phyloP scores from a whole-genome alignment of 2,888 invertebrate genomes.

The Mythimna ferrago region DNA sequence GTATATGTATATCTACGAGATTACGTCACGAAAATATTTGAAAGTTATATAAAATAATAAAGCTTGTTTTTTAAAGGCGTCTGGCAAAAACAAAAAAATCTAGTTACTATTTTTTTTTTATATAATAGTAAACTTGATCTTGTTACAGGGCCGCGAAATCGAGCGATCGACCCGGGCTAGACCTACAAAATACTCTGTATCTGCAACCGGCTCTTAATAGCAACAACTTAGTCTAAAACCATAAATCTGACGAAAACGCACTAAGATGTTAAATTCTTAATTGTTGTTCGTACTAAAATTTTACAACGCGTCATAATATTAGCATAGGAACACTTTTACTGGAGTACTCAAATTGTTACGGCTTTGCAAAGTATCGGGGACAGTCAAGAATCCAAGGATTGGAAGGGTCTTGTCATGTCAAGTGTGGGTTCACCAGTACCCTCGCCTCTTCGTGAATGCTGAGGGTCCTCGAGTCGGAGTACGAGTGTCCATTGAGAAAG shows the following conservation, averaged over 20 bases:
- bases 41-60: too few species aligned
- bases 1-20: too few species aligned
- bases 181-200: too few species aligned
- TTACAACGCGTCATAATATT: conserved; percentile 49
- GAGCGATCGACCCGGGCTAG: too few species aligned
- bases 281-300: conserved; percentile 37
- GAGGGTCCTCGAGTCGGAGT: conserved; percentile 61
- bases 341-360: conserved; percentile 41
- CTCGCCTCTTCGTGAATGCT: conserved; percentile 22
- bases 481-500: conserved; percentile 66
- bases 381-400: conserved; percentile 54
- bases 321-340: conserved; percentile 44
- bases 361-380: conserved; percentile 51
- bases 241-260: conserved; percentile 49
- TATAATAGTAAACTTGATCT: too few species aligned
- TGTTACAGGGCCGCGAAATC: too few species aligned
- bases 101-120: too few species aligned
- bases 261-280: conserved; percentile 33
- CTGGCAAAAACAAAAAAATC: too few species aligned
- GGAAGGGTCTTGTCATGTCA: conserved; percentile 49
- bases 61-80: too few species aligned
- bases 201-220: not conserved
- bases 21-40: too few species aligned
- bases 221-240: conserved; percentile 28
- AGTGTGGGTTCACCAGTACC: conserved; percentile 53